phyloP scores from a whole-genome alignment of 2,888 invertebrate species.

The Xestia c-nigrum region DNA sequence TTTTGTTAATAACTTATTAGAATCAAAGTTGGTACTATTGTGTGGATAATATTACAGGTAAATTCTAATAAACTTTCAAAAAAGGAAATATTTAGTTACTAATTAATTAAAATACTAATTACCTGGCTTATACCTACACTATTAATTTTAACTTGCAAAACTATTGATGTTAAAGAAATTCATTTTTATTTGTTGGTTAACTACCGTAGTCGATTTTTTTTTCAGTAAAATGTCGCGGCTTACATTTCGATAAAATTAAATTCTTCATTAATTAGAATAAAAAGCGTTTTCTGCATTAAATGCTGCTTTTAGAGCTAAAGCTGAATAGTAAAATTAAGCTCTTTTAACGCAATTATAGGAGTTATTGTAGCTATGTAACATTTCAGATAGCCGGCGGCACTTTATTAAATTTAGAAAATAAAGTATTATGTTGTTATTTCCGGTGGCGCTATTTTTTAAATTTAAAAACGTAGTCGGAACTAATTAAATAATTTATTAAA shows the following conservation, averaged over 20 bases:
- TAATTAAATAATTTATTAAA: not conserved
- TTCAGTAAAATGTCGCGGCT: not conserved
- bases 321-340: not conserved
- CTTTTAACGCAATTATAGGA: not conserved
- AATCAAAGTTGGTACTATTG: not conserved
- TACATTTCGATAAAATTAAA: not conserved
- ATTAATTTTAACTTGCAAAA: not conserved
- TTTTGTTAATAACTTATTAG: not conserved
- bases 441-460: not conserved
- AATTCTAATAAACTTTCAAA: not conserved
- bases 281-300: not conserved
- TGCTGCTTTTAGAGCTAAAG: not conserved
- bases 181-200: not conserved
- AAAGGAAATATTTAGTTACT: conserved; percentile 1
- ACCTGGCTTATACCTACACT: not conserved
- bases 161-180: not conserved
- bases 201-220: not conserved
- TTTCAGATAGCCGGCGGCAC: not conserved
- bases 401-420: not conserved
- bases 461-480: not conserved
- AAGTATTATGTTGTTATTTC: not conserved
- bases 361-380: not conserved
- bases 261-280: not conserved
- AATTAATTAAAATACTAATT: not conserved
- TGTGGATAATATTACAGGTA: not conserved